Evolutionary conservation across 2,113 vertebrate genomes (phyloP).

Genomic region (Petrocephalus zakoni): DNA sequence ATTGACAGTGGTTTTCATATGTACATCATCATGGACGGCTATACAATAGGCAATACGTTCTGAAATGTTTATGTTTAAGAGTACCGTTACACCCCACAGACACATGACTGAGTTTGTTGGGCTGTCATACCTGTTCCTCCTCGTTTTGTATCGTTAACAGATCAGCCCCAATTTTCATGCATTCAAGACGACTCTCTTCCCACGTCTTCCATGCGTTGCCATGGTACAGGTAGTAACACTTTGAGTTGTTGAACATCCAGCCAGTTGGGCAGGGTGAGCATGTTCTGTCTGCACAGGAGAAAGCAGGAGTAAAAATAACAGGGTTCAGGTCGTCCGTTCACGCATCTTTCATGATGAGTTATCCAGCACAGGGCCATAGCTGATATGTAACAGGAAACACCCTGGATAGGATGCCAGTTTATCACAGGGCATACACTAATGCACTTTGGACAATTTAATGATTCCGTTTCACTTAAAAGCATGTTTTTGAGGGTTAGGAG

Average conservation of each 20-base stretch:
- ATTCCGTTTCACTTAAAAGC: background rate
- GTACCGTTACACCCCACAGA: background rate
- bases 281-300: slow-evolving; percentile 10
- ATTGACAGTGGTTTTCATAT: background rate
- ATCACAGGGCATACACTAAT: background rate
- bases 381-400: background rate
- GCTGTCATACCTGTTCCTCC: slow-evolving; percentile 29
- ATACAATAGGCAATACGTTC: background rate
- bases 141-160: slow-evolving; percentile 25
- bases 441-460: background rate
- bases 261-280: slow-evolving; percentile 27
- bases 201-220: rapidly evolving
- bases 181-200: background rate
- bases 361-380: background rate
- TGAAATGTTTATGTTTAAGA: background rate
- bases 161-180: slow-evolving; percentile 11
- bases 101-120: background rate
- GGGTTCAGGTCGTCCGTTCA: background rate
- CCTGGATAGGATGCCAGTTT: background rate
- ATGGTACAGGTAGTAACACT: slow-evolving; percentile 25
- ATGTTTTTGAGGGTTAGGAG: background rate
- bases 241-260: slow-evolving; percentile 31
- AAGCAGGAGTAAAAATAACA: background rate
- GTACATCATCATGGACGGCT: background rate
- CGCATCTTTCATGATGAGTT: background rate